Evolutionary conservation across 2,888 invertebrate species (phyloP).

Genomic region (Polylopha cassiicola): DNA sequence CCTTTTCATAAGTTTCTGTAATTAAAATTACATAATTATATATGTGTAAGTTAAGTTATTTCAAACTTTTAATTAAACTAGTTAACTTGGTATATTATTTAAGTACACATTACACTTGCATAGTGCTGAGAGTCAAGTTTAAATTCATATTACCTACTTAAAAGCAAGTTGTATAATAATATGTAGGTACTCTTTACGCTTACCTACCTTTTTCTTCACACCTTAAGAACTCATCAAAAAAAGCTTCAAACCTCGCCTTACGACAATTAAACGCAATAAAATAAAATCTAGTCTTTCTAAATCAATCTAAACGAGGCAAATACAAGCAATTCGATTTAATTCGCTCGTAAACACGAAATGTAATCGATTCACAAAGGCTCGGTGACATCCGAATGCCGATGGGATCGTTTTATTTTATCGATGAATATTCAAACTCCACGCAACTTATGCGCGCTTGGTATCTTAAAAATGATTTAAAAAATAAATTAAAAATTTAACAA

Average conservation of each 20-base stretch:
- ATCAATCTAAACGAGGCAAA: conserved; percentile 26
- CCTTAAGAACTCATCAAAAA: conserved; percentile 2
- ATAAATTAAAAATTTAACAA: conserved; percentile 29
- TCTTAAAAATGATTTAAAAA: conserved; percentile 8
- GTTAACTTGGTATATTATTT: no score
- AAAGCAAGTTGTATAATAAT: no score
- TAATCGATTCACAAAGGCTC: conserved; percentile 53
- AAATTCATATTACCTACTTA: no score
- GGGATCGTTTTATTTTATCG: conserved; percentile 28
- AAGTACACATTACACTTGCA: no score
- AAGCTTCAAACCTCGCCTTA: neutral
- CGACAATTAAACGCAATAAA: conserved; percentile 16
- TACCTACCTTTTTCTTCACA: neutral
- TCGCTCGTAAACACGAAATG: conserved; percentile 62
- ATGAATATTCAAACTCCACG: conserved; percentile 36
- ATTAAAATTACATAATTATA: no score
- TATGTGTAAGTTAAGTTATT: no score
- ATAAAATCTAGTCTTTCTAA: conserved; percentile 19
- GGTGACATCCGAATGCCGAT: conserved; percentile 39
- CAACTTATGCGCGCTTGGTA: conserved; percentile 11
- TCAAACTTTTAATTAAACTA: no score
- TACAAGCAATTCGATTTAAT: conserved; percentile 65
- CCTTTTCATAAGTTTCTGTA: no score
- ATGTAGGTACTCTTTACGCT: no score
- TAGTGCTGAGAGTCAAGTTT: no score